phyloP scores from a whole-genome alignment of 2,888 invertebrate species.

The Hirudinaria manillensis region DNA sequence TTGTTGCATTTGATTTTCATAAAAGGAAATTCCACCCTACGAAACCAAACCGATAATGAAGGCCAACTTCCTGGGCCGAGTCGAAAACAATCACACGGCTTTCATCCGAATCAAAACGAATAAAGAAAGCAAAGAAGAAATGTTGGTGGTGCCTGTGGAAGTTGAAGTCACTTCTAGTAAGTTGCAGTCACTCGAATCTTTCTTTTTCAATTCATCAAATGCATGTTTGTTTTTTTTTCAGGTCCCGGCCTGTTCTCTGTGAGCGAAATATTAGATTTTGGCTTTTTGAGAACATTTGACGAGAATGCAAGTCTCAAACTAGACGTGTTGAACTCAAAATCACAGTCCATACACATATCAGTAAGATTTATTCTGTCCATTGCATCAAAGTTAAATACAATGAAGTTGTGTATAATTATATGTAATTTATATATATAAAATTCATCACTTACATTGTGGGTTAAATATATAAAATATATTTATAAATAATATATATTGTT shows the following conservation, averaged over 20 bases:
- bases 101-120: slow-evolving; percentile 73
- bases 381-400: too few relatives aligned
- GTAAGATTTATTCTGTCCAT: slow-evolving; percentile 52
- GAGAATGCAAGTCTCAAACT: slow-evolving; percentile 62
- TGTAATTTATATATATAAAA: too few relatives aligned
- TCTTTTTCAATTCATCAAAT: neutral
- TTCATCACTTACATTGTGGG: too few relatives aligned
- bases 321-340: slow-evolving; percentile 66
- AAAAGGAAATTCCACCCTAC: slow-evolving; percentile 73
- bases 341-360: slow-evolving; percentile 65
- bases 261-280: slow-evolving; percentile 74
- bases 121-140: slow-evolving; percentile 54
- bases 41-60: slow-evolving; percentile 79
- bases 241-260: slow-evolving; percentile 69
- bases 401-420: too few relatives aligned
- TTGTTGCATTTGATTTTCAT: slow-evolving; percentile 13
- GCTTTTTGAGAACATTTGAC: slow-evolving; percentile 69
- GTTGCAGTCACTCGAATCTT: neutral
- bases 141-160: slow-evolving; percentile 75
- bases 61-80: slow-evolving; percentile 71
- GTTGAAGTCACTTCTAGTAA: slow-evolving; percentile 66
- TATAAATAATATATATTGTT: too few relatives aligned
- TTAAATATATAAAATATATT: too few relatives aligned
- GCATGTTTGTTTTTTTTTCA: slow-evolving; percentile 36
- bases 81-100: slow-evolving; percentile 75